Evolutionary conservation across 2,797 vertebrate genomes (phyloP).

Genomic region (Phoebastria nigripes): DNA sequence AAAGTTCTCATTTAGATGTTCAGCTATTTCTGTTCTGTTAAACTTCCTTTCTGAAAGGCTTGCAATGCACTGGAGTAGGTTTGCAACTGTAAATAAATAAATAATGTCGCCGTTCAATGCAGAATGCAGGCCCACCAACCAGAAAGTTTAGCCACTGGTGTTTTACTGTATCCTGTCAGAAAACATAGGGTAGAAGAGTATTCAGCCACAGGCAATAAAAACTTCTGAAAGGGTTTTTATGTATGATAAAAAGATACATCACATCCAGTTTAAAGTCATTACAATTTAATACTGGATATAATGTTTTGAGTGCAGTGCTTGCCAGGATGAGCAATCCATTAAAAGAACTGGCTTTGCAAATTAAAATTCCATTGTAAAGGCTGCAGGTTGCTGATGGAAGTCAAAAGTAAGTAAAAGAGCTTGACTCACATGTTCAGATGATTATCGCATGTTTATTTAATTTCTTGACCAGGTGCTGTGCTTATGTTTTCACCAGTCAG

Average conservation of each 20-base stretch:
- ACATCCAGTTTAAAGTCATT: background rate
- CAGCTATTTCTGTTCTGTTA: background rate
- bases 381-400: slow-evolving; percentile 6
- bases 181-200: background rate
- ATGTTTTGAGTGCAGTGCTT: background rate
- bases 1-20: background rate
- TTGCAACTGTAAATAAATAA: background rate
- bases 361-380: slow-evolving; percentile 14
- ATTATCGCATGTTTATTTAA: background rate
- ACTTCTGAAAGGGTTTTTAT: slow-evolving; percentile 17
- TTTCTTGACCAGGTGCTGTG: slow-evolving; percentile 3
- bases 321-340: background rate
- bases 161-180: background rate
- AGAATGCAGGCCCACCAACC: background rate
- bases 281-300: background rate
- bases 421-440: background rate
- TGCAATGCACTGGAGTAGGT: background rate
- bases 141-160: background rate
- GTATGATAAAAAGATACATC: background rate
- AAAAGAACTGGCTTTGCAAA: slow-evolving; percentile 3
- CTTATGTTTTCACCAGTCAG: background rate
- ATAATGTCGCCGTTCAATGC: background rate
- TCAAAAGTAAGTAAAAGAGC: slow-evolving; percentile 34
- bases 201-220: background rate
- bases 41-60: background rate